Percentiles rank a stretch among this genome's conserved stretches.
phyloP scores from a whole-genome alignment of 2,797 vertebrate genomes.

The Fundulus diaphanus region DNA sequence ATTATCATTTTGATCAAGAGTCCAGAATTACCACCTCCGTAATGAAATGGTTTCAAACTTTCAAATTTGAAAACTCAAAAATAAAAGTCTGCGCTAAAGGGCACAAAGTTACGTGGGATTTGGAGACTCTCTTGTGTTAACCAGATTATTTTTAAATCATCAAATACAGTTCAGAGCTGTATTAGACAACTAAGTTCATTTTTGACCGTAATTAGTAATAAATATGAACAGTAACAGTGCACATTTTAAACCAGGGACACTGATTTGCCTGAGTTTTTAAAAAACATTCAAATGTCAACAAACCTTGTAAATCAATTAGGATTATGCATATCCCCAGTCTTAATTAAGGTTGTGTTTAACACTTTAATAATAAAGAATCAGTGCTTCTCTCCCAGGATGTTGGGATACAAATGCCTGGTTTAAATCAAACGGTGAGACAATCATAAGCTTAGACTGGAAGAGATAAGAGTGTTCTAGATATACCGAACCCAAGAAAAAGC shows the following conservation, averaged over 20 bases:
- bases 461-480: not conserved
- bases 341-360: not conserved
- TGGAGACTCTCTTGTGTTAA: not conserved
- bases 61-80: not conserved
- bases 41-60: not conserved
- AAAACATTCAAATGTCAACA: not conserved
- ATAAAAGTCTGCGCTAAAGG: not conserved
- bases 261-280: not conserved
- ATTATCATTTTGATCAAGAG: conserved; percentile 4
- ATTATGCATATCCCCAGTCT: not conserved
- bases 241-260: not conserved
- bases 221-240: not conserved
- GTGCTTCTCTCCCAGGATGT: not conserved
- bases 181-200: not conserved
- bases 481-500: not conserved
- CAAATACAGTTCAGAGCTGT: not conserved
- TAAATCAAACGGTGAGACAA: not conserved
- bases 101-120: not conserved
- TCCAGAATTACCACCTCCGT: not conserved
- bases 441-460: not conserved
- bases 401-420: too few relatives aligned
- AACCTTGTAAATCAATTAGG: not conserved
- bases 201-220: not conserved
- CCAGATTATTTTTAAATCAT: not conserved
- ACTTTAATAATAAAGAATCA: not conserved